Base-by-base conservation (phyloP, 2,888 invertebrate genomes). In the Coleophora flavipennella region DNA sequence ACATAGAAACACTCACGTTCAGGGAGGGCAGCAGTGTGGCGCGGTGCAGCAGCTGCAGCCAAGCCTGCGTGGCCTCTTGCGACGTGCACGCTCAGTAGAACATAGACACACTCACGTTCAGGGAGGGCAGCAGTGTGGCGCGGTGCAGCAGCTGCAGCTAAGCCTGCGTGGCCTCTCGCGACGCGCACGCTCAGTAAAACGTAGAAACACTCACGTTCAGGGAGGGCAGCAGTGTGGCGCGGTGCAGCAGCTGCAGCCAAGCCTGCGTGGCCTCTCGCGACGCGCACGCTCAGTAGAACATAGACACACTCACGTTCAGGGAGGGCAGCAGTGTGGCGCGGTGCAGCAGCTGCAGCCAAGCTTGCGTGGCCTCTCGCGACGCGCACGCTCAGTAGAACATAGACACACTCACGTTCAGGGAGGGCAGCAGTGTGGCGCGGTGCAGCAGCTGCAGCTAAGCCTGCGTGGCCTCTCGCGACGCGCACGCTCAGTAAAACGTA, bases 271-370 rank as follows among this genome's bases (percentile, higher is more conserved):
- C 88, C 57, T 92, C 92, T 37, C 88, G 80, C 29, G 90, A 88
- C 62, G 93, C 93, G 32, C 92, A 91, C 8, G 28, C 28, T 74
- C 95, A 94, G 76, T 95, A 95, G 71, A 94, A 93, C n/a, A n/a
- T n/a, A n/a, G n/a, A n/a, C 6, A 51, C 92, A 72, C 80, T 4
- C 85, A 60, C 2, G 90, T 89, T 2, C 90, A 57, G 55, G 39
- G 59, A 45, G 29, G 67, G 71, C 58, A 66, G 60, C 57, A 90
- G 87, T 49, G 92, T 92, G 56, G 77, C 77, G 50, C 75, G 67
- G 49, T 71, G 68, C 8, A 80, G 64, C 59, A 78, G 77, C 58
- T 69, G 69, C 35, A 94, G 86, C 94, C 95, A 95, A 39, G 90
- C 86, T 29, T 86, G 86, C 80, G 29, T 90, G 88, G 62, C 93